Evolutionary conservation across 2,888 invertebrate species (phyloP), one percentile per base, ranked within the genome.

Genomic region (Ligdia adustata): DNA sequence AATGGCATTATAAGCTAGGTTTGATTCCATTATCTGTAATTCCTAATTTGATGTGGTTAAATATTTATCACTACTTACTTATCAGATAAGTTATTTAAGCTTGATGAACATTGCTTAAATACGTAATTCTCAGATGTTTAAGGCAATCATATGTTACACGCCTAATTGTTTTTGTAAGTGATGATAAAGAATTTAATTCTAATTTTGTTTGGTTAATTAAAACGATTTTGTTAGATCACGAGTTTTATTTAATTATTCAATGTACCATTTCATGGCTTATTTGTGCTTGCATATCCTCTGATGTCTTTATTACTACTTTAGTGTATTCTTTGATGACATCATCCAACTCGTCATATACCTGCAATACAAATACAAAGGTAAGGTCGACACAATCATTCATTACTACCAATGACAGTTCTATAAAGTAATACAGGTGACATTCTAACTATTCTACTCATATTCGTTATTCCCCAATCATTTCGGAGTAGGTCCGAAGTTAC

Each of bases 321-420:
- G 93, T 81, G 61, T 95, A 96, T 57, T 92, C 91, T 9, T 91
- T 84, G 26, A 95, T 90, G 0, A 93, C 71, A 14, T 89, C 81
- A 46, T 92, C 90, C 52, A 96, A 79, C 56, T 92, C 92, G 4
- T 91, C 79, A 56, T 93, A 91, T 18, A 93, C 91, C 94, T 95
- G 82, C 29, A 91, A 47, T 91, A 82, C 14, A 47, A 32, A 11
- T 18, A 46, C 9, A 18, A 24, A 33, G 9, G 1, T 4, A 11
- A 11, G 24, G 7, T 1, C 12, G 3, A 28, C 13, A 27, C 7
- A n/a, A n/a, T n/a, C n/a, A n/a, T n/a, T n/a, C n/a, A n/a, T n/a
- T n/a, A n/a, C n/a, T n/a, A n/a, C n/a, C n/a, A n/a, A n/a, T n/a
- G n/a, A n/a, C n/a, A n/a, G n/a, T n/a, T n/a, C n/a, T n/a, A n/a